Evolutionary conservation across 2,888 invertebrate species (phyloP).

Genomic region (Hirtodrosophila duncani): DNA sequence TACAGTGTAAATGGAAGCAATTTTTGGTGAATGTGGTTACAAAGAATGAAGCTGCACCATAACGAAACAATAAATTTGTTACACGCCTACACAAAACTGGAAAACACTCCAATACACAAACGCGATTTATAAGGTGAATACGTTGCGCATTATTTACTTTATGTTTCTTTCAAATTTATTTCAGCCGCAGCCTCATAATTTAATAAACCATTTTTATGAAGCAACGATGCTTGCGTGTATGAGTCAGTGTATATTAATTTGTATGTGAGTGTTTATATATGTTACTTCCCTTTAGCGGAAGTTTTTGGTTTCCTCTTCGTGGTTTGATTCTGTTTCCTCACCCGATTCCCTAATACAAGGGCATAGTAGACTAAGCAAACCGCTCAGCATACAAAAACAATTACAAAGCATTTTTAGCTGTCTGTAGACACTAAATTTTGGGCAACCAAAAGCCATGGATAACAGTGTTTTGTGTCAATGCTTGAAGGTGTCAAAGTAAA

Average conservation of each 20-base stretch:
- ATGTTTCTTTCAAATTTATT: slow-evolving; percentile 54
- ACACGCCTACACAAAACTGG: slow-evolving; percentile 1
- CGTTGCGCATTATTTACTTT: no score
- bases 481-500: slow-evolving; percentile 20
- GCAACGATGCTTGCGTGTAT: not conserved
- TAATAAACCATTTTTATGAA: slow-evolving; percentile 43
- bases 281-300: slow-evolving; percentile 29
- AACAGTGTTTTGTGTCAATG: not conserved
- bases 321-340: slow-evolving; percentile 9
- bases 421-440: not conserved
- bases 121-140: slow-evolving; percentile 29
- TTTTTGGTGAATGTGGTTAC: slow-evolving; percentile 19
- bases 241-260: slow-evolving; percentile 13
- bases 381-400: slow-evolving; percentile 45
- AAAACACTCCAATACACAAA: slow-evolving; percentile 8
- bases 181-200: slow-evolving; percentile 45
- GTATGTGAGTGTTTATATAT: slow-evolving; percentile 19
- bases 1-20: slow-evolving; percentile 52
- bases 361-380: no score
- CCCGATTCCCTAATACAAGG: slow-evolving; percentile 10
- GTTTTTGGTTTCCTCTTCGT: slow-evolving; percentile 33
- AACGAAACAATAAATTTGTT: slow-evolving; percentile 17
- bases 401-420: slow-evolving; percentile 31
- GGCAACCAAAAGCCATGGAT: not conserved
- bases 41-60: no score